Percentiles rank a stretch among this genome's conserved stretches.
phyloP scores from a whole-genome alignment of 2,797 vertebrate species.

The Sibirionetta formosa region DNA sequence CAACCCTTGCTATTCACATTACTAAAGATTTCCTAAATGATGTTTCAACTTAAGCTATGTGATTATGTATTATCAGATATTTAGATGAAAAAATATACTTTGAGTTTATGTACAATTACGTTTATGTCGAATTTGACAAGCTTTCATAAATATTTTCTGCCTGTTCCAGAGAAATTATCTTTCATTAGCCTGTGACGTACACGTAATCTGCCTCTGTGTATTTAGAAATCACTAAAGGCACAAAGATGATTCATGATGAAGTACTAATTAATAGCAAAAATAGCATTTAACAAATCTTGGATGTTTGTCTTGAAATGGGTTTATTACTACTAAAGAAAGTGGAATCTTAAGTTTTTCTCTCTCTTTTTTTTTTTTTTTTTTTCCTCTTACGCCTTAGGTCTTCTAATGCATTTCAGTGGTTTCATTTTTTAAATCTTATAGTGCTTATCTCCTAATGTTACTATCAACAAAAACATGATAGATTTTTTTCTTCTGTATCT shows the following conservation, averaged over 20 bases:
- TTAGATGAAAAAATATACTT: not conserved
- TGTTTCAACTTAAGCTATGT: not conserved
- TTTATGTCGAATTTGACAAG: not conserved
- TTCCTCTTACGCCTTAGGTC: not conserved
- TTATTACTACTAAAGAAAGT: slow-evolving; percentile 82
- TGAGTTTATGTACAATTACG: accelerated
- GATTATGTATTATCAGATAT: not conserved
- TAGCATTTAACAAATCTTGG: slow-evolving; percentile 84
- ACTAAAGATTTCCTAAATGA: not conserved
- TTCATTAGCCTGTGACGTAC: not conserved
- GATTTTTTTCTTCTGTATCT: not conserved
- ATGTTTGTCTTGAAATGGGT: slow-evolving; percentile 76
- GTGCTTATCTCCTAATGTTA: not conserved
- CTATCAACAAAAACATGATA: not conserved
- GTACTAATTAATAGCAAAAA: slow-evolving; percentile 82
- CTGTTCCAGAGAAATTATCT: not conserved
- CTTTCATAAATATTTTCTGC: not conserved
- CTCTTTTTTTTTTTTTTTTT: not conserved
- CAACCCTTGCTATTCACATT: not conserved
- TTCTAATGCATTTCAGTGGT: not conserved
- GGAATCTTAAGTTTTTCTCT: slow-evolving; percentile 62
- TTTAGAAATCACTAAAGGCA: slow-evolving; percentile 87
- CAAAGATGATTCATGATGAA: slow-evolving; percentile 81
- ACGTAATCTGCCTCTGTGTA: not conserved
- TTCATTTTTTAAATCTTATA: not conserved